A percentile compares a stretch with the other conserved stretches of the same genome.
These are phyloP conservation scores for Ephialtes manifestator DNA, from an alignment of 2,888 invertebrate genomes.

Conservation along the genomic window DNA sequence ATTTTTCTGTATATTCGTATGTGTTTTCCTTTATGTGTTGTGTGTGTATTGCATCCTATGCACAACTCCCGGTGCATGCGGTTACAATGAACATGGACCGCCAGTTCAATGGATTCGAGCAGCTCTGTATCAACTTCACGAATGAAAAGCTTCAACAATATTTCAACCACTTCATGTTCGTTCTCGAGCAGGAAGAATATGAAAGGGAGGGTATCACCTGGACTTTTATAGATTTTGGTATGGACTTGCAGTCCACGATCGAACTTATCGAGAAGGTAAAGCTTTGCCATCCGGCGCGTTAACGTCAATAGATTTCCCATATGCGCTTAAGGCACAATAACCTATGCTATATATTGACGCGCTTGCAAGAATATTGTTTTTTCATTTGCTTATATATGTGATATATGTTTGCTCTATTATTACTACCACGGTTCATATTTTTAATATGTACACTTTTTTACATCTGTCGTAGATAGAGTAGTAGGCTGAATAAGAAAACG, in stretches of 20 bases:
- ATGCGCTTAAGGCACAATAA: constrained; percentile 36
- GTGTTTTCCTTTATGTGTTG: constrained; percentile 66
- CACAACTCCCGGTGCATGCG: constrained; percentile 67
- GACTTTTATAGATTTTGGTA: constrained; percentile 98
- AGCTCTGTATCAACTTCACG: constrained; percentile 98
- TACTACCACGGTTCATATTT: background rate
- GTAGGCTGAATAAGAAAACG: too few species aligned
- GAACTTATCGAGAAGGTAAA: constrained; percentile 96
- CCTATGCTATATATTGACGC: constrained; percentile 42
- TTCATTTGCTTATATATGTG: constrained; percentile 15
- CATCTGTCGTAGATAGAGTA: background rate
- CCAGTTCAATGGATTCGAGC: constrained; percentile 97
- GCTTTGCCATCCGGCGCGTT: constrained; percentile 63
- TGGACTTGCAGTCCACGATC: constrained; percentile 97
- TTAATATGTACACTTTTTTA: constrained; percentile 15
- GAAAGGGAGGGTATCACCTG: constrained; percentile 96
- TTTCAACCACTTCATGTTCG: constrained; percentile 99
- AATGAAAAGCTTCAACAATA: constrained; percentile 98
- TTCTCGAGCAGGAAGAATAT: constrained; percentile 98
- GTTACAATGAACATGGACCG: constrained; percentile 59
- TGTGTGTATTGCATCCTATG: constrained; percentile 77
- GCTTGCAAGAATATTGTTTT: constrained; percentile 73
- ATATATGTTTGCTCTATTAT: background rate
- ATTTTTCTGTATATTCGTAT: constrained; percentile 42
- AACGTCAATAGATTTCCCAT: constrained; percentile 56